Evolutionary conservation across 2,113 vertebrate species (phyloP).

Genomic region (Carollia perspicillata): DNA sequence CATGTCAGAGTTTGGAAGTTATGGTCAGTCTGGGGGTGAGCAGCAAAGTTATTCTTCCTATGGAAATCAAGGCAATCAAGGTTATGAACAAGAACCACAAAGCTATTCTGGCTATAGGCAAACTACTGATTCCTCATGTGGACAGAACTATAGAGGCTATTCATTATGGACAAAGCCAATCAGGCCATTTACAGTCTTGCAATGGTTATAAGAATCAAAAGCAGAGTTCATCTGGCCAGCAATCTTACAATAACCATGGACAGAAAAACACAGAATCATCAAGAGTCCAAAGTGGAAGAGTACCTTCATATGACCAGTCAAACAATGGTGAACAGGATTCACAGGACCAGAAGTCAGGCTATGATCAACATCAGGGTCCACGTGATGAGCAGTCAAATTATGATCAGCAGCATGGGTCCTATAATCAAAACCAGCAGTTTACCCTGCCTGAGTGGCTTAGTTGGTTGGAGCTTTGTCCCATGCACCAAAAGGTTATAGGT

Average conservation of each 20-base stretch:
- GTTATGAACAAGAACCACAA: conserved; percentile 87
- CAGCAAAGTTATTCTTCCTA: conserved; percentile 89
- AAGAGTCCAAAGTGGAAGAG: conserved; percentile 83
- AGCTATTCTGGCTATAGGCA: conserved; percentile 85
- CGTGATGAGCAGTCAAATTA: conserved; percentile 82
- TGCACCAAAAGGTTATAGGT: no score
- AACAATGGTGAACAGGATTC: conserved; percentile 83
- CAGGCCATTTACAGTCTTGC: conserved; percentile 85
- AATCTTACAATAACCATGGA: conserved; percentile 82
- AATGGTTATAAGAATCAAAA: conserved; percentile 84
- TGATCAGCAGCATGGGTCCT: conserved; percentile 83
- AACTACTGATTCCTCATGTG: conserved; percentile 83
- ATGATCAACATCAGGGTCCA: conserved; percentile 81
- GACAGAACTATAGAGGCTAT: conserved; percentile 82
- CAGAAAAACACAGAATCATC: conserved; percentile 82
- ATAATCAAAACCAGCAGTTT: conserved; percentile 81
- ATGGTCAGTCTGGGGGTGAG: no score
- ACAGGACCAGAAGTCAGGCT: conserved; percentile 75
- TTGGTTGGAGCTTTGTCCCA: no score
- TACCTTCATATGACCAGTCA: conserved; percentile 83
- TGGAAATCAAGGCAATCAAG: conserved; percentile 83
- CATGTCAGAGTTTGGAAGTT: no score
- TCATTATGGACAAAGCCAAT: conserved; percentile 84
- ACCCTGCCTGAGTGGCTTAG: no score
- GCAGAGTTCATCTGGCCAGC: conserved; percentile 83